Evolutionary conservation across 1,140 invertebrate genomes (phyloP), one percentile per base, ranked within the genome.

Genomic region (Drosophila chauvacae): DNA sequence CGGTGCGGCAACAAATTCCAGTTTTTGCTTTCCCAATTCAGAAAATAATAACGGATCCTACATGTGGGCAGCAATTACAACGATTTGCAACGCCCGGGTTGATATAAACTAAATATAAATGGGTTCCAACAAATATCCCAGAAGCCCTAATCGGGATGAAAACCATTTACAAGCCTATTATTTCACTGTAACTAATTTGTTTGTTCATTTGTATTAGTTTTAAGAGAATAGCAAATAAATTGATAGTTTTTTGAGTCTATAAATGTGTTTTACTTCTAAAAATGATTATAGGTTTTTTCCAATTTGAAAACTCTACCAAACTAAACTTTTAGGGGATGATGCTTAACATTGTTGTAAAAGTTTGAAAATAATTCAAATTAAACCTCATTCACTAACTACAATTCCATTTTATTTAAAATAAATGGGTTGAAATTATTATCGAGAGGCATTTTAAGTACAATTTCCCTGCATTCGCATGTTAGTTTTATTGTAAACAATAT

Each of bases 1-100:
- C 23, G 4, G 4, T 35, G 16, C 23, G 65, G 20, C 26, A 51
- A 35, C 47, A 20, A 65, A 28, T 44, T 68, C 44, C 35, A n/a
- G 59, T 41, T 66, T 20, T 39, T 18, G 28, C 33, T 16, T 13
- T 30, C 20, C 30, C 16, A 39, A 11, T 55, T 16, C 37, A 16
- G 28, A 30, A 7, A 14, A 26, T 33, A 51, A 45, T 45, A 23
- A 30, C 33, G 45, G 47, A 18, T 30, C 23, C n/a, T 14, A 13
- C 33, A 55, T 66, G 39, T 30, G 47, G 48, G 23, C 20, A 45
- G 26, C 62, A 70, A 70, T 66, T 55, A 42, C 64, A 20, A 20
- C 47, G 47, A 66, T 66, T 69, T 33, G 30, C 28, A 7, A 65
- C 30, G 61, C 66, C n/a, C 3, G n/a, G 18, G 9, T 13, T 41